Percentiles rank a stretch among this genome's conserved stretches.
These are phyloP conservation scores for Orchesella flavescens DNA, from an alignment of 2,888 invertebrate species.

Conservation along the genomic window DNA sequence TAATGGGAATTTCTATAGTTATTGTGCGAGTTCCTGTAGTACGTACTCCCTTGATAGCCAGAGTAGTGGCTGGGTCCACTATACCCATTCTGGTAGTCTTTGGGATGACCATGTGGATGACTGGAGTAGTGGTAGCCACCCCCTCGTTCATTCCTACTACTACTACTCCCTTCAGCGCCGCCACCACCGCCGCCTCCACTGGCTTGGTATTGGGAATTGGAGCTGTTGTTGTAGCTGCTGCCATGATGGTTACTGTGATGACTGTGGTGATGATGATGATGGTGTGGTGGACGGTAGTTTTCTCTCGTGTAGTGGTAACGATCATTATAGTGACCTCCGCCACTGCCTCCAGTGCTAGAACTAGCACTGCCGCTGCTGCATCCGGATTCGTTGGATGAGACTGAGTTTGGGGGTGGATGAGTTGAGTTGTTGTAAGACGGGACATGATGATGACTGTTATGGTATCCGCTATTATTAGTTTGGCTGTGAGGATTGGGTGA, in stretches of 20 bases:
- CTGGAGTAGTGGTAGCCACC: slow-evolving; percentile 58
- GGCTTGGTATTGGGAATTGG: slow-evolving; percentile 43
- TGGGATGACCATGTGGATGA: slow-evolving; percentile 45
- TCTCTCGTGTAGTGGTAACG: slow-evolving; percentile 66
- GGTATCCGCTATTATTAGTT: slow-evolving; percentile 49
- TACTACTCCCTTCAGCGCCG: slow-evolving; percentile 44
- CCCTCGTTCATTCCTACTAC: slow-evolving; percentile 52
- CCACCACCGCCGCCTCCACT: slow-evolving; percentile 28
- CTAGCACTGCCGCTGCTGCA: slow-evolving; percentile 42
- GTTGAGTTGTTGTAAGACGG: slow-evolving; percentile 59
- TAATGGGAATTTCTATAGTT: slow-evolving; percentile 70
- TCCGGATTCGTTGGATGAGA: slow-evolving; percentile 60
- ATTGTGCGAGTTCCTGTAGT: slow-evolving; percentile 70
- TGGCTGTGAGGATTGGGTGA: slow-evolving; percentile 53
- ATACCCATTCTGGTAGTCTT: slow-evolving; percentile 63
- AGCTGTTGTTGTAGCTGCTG: slow-evolving; percentile 39
- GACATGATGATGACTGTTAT: slow-evolving; percentile 56
- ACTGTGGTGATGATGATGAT: slow-evolving; percentile 58
- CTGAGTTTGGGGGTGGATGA: slow-evolving; percentile 58
- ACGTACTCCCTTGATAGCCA: slow-evolving; percentile 64
- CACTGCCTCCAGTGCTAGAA: slow-evolving; percentile 45
- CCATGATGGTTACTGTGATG: slow-evolving; percentile 60
- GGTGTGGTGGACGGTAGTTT: slow-evolving; percentile 66
- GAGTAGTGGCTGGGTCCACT: slow-evolving; percentile 60
- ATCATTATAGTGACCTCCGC: slow-evolving; percentile 63